A percentile compares a stretch with the other conserved stretches of the same genome.
phyloP scores from a whole-genome alignment of 2,888 invertebrate genomes.

The Oeneis ivallda region DNA sequence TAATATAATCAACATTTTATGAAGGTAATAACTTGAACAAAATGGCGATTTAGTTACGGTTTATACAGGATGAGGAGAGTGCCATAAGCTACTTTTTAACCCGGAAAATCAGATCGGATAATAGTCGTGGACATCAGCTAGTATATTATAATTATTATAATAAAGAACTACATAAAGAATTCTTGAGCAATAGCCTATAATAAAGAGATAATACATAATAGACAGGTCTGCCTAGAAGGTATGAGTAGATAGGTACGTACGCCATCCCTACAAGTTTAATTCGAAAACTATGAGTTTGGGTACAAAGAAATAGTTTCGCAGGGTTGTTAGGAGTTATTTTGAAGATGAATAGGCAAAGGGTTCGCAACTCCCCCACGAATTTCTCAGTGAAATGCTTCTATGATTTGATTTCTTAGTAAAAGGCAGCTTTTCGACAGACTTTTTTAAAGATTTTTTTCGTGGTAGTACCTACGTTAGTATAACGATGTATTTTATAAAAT shows the following conservation, averaged over 20 bases:
- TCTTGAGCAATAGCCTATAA: background rate
- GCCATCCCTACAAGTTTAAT: slow-evolving; percentile 55
- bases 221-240: slow-evolving; percentile 5
- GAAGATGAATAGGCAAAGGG: slow-evolving; percentile 40
- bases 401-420: slow-evolving; percentile 13
- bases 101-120: no score
- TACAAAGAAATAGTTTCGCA: slow-evolving; percentile 69
- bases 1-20: slow-evolving; percentile 11
- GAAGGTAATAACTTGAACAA: background rate
- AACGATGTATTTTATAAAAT: no score
- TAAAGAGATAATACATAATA: background rate
- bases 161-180: no score
- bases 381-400: slow-evolving; percentile 23
- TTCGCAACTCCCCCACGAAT: slow-evolving; percentile 28
- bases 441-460: background rate
- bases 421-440: background rate
- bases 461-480: no score
- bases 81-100: no score
- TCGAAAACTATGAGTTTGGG: slow-evolving; percentile 64
- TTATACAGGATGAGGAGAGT: no score
- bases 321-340: slow-evolving; percentile 46
- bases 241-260: background rate
- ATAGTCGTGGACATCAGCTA: no score
- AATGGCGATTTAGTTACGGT: background rate
- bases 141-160: no score